These are phyloP conservation scores for Albula glossodonta DNA, from an alignment of 2,113 vertebrate species.

Conservation along the genomic window DNA sequence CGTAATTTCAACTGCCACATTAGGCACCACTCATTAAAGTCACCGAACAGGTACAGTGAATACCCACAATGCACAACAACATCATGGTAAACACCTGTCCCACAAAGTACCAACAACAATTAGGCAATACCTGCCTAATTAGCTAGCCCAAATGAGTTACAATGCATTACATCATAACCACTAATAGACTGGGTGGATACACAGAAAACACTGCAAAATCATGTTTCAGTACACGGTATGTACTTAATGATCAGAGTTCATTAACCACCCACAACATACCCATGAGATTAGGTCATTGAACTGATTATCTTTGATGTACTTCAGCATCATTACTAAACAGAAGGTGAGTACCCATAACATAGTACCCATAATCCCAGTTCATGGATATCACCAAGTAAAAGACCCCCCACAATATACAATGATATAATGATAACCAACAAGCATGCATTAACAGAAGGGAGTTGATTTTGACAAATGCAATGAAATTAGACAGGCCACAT, in stretches of 20 bases:
- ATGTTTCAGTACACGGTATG: no score
- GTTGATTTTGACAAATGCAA: background rate
- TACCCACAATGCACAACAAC: background rate
- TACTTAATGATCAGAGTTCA: background rate
- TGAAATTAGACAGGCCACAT: background rate
- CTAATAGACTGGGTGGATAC: no score
- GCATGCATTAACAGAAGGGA: background rate
- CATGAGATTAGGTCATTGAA: background rate
- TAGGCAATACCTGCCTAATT: no score
- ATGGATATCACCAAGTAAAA: background rate
- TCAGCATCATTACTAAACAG: background rate
- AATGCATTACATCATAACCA: no score
- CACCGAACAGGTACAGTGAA: background rate
- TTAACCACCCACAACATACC: background rate
- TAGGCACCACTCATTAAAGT: no score
- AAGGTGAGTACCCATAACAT: background rate
- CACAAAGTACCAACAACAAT: no score
- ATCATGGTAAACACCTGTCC: background rate
- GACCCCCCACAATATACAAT: background rate
- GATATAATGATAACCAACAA: background rate
- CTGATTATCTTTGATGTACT: background rate
- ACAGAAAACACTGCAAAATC: no score
- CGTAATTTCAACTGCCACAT: no score
- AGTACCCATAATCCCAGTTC: background rate
- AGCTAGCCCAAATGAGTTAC: no score